Conservation (phyloP, 2,797 vertebrate species). For the Ataeniobius toweri region DNA sequence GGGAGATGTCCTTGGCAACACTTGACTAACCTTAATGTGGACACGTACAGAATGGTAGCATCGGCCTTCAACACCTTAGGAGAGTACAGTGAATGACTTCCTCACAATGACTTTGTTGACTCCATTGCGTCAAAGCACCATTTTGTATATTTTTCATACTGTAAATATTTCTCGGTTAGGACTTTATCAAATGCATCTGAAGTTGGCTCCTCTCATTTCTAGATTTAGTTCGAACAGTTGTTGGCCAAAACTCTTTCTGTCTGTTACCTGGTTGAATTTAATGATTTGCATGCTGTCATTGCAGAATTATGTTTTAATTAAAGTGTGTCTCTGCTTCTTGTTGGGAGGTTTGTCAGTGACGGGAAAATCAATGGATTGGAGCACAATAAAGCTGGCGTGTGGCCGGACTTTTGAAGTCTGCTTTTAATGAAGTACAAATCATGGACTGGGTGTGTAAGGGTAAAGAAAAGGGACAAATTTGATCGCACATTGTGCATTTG, state of each 20-base stretch:
- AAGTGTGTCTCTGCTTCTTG: constrained; percentile 76
- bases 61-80: constrained; percentile 39
- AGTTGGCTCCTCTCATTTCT: constrained; percentile 74
- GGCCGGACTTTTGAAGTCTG: constrained; percentile 66
- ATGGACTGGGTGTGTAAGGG: constrained; percentile 49
- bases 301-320: constrained; percentile 76
- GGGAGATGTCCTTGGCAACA: constrained; percentile 47
- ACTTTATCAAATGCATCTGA: constrained; percentile 65
- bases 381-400: constrained; percentile 52
- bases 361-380: constrained; percentile 40
- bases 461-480: constrained; percentile 45
- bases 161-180: constrained; percentile 76
- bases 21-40: constrained; percentile 54
- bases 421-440: constrained; percentile 69
- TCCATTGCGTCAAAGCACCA: constrained; percentile 73
- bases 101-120: constrained; percentile 53
- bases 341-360: constrained; percentile 67
- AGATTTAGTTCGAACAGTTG: constrained; percentile 74
- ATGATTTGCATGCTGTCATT: constrained; percentile 82
- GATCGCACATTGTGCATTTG: constrained; percentile 75
- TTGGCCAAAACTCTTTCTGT: constrained; percentile 73
- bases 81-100: constrained; percentile 40
- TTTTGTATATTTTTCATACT: constrained; percentile 81
- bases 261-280: constrained; percentile 77
- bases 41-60: constrained; percentile 19